A percentile compares a stretch with the other conserved stretches of the same genome.
phyloP scores from a whole-genome alignment of 1,140 invertebrate genomes.

The Drosophila nikananu region DNA sequence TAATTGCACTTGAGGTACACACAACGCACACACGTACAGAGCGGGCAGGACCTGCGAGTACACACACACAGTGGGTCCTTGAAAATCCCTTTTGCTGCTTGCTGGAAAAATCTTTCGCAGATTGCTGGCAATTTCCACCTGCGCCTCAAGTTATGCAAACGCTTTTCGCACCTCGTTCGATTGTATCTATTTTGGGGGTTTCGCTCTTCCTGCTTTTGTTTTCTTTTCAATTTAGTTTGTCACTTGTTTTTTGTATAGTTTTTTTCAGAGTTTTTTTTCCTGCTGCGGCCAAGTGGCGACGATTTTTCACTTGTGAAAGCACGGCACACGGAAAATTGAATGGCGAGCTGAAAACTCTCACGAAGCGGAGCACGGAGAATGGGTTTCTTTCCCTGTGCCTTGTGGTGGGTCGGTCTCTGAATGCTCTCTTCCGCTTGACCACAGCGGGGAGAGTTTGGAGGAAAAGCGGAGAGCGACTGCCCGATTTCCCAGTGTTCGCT shows the following conservation, averaged over 20 bases:
- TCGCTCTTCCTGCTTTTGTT: slow-evolving; percentile 6
- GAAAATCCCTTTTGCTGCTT: slow-evolving; percentile 53
- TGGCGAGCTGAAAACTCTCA: slow-evolving; percentile 63
- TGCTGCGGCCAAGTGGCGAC: slow-evolving; percentile 28
- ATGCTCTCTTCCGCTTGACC: slow-evolving; percentile 34
- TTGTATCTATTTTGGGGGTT: slow-evolving; percentile 10
- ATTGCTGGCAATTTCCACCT: slow-evolving; percentile 30
- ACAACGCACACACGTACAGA: slow-evolving; percentile 27
- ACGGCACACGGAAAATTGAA: slow-evolving; percentile 72
- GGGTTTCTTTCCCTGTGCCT: slow-evolving; percentile 54
- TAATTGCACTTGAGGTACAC: slow-evolving; percentile 72
- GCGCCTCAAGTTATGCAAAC: slow-evolving; percentile 62
- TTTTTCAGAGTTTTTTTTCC: slow-evolving; percentile 28
- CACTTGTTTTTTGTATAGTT: slow-evolving; percentile 21
- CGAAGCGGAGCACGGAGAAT: slow-evolving; percentile 24
- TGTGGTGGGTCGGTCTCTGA: slow-evolving; percentile 38
- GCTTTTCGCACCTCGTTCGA: neutral
- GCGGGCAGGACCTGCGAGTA: slow-evolving; percentile 20
- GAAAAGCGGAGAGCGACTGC: slow-evolving; percentile 8
- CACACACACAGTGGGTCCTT: slow-evolving; percentile 55
- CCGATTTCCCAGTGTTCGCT: slow-evolving; percentile 17
- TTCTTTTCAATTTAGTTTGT: slow-evolving; percentile 11
- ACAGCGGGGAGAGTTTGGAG: slow-evolving; percentile 8
- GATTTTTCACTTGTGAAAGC: slow-evolving; percentile 66
- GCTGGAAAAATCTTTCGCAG: slow-evolving; percentile 37